Base-by-base conservation (phyloP, 2,113 vertebrate species). In the Lepus europaeus region DNA sequence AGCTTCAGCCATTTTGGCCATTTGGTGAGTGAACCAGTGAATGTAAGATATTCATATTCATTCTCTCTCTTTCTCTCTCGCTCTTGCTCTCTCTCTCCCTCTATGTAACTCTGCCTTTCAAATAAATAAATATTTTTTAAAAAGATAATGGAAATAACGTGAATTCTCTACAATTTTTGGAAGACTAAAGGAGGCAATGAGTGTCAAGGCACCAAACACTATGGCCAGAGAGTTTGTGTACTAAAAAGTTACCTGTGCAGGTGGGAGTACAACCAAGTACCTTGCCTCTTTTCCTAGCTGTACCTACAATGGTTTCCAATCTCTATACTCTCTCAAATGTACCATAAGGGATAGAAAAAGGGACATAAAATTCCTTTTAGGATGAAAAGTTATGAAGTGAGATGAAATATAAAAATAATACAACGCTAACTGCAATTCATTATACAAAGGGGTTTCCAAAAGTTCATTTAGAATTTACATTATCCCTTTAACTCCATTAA, bases 81-180 rank as follows among this genome's bases (percentile, higher is more conserved):
- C 45, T 45, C 45, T 6, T 36, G 33, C 33, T 36, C 33, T 36
- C 33, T 39, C 39, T 39, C 39, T 4, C 5, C 45, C 45, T 45
- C 45, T 6, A 45, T 45, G 45, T 45, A 45, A 45, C 45, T 45
- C 45, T 45, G 45, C 45, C 45, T 45, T 45, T 45, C 45, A 45
- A 7, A 45, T 45, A 45, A 45, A 45, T 45, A 45, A 45, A 45
- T 45, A 45, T 45, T 45, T 45, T 39, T 45, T 45, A 45, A 45
- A 45, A 45, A 45, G 13, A 84, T 83, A 90, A 93, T 61, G 2
- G 16, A 92, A 89, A 86, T 39, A 76, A 77, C 23, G 64, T 49
- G 45, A 74, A 79, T 27, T 56, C 17, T 87, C 4, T 27, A 36
- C 0, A 51, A 22, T 4, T 51, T n/a, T 17, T 69, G 39, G 51